These are phyloP conservation scores for Stenichneumon culpator DNA, from an alignment of 2,888 invertebrate genomes.

Conservation along the genomic window DNA sequence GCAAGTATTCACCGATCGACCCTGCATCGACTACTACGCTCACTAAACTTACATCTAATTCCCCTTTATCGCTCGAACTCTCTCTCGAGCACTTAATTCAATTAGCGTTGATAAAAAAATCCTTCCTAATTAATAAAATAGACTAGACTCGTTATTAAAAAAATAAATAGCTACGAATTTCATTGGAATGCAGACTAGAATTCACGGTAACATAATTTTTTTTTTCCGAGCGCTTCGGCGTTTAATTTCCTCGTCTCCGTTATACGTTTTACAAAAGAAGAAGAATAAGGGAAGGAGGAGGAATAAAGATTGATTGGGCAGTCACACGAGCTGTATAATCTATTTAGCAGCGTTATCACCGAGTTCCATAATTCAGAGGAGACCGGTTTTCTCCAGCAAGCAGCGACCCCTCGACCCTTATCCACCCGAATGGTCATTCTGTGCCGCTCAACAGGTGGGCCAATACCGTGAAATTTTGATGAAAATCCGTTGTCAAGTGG, in stretches of 20 bases:
- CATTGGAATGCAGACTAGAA: conserved; percentile 45
- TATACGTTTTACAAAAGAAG: conserved; percentile 10
- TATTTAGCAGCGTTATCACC: conserved; percentile 64
- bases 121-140: conserved; percentile 30
- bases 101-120: conserved; percentile 25
- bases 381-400: conserved; percentile 9
- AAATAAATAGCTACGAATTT: conserved; percentile 37
- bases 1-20: conserved; percentile 50
- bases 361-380: conserved; percentile 76
- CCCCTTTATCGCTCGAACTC: conserved; percentile 6
- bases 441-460: conserved; percentile 78
- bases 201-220: conserved; percentile 19
- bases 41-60: conserved; percentile 46
- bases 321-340: conserved; percentile 57
- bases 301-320: conserved; percentile 47
- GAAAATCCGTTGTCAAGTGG: conserved; percentile 72
- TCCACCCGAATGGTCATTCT: conserved; percentile 72
- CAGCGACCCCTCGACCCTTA: conserved; percentile 38
- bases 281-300: conserved; percentile 3
- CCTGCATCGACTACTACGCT: conserved; percentile 52
- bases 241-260: conserved; percentile 30
- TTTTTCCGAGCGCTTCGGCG: conserved; percentile 23
- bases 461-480: conserved; percentile 76
- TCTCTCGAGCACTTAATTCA: conserved; percentile 32
- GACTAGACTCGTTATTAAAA: conserved; percentile 52